Evolutionary conservation across 2,888 invertebrate genomes (phyloP), one percentile per base, ranked within the genome.

Genomic region (Iselma pallidipennis): DNA sequence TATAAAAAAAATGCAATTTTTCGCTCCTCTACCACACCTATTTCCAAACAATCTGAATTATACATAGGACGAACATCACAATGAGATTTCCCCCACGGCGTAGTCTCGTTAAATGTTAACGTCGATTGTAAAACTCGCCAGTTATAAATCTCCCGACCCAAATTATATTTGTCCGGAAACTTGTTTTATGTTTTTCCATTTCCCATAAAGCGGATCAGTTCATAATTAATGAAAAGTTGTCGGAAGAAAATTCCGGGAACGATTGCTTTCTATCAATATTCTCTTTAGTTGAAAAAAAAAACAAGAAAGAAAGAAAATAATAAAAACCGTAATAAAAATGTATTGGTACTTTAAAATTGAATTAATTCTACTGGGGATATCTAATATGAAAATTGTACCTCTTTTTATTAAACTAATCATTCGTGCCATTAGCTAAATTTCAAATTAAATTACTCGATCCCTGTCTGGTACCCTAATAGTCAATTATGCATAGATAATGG

Each of bases 71-170:
- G 68, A 71, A 72, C 64, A 67, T 69, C 67, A 74, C 76, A 77
- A 78, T 77, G 76, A 78, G 78, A 78, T 79, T 79, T 77, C 72
- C 75, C 74, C 71, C 68, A 71, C 70, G 75, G 74, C 75, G 73
- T 69, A 72, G 67, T 67, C 76, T 78, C 77, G 74, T 80, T 78
- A 80, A 81, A 80, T 77, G 76, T 80, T 80, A 80, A 80, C 75
- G 79, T 73, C 78, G 80, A 80, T 79, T 80, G 80, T 81, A 80
- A 81, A 80, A 80, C 78, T 79, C 75, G 77, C 74, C 78, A 74
- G 77, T 79, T 78, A 79, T 80, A 80, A 80, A 80, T 77, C 78
- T 77, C 71, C 75, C 71, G 74, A 72, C 73, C 75, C 76, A 76
- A 76, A 78, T 79, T 79, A 79, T 79, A 78, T 78, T 77, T 78